Percentiles rank a stretch among this genome's conserved stretches.
These are phyloP conservation scores for Turritopsis rubra DNA, from an alignment of 30 jellyfish, hydroid and myxozoan genomes.

Conservation along the genomic window DNA sequence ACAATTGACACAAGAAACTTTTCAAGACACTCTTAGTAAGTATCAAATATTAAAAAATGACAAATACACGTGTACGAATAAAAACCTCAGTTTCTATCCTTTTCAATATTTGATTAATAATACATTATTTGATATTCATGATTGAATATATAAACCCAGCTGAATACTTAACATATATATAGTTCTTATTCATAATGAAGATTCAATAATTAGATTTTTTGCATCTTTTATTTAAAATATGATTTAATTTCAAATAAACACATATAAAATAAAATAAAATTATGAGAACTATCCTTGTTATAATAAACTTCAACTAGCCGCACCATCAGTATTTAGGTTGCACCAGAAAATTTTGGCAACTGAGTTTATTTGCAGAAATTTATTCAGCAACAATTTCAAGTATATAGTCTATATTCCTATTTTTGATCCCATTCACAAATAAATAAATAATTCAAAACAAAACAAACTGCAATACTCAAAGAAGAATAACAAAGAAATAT, in stretches of 20 bases:
- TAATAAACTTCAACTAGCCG: too few species aligned
- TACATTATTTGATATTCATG: not conserved
- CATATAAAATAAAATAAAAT: too few species aligned
- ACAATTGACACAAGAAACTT: conserved; percentile 50
- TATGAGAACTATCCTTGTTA: too few species aligned
- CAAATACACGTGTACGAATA: not conserved
- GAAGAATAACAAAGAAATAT: too few species aligned
- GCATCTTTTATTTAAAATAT: not conserved
- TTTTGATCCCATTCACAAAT: too few species aligned
- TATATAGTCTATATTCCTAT: too few species aligned
- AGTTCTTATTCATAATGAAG: not conserved
- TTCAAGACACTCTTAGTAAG: conserved; percentile 62
- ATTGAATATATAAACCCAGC: not conserved
- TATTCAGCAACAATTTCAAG: too few species aligned
- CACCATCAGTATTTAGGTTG: too few species aligned
- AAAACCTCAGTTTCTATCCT: not conserved
- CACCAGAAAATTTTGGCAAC: too few species aligned
- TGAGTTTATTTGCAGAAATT: too few species aligned
- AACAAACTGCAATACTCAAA: too few species aligned
- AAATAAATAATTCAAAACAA: too few species aligned
- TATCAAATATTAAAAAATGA: not conserved
- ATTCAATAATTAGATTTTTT: conserved; percentile 15
- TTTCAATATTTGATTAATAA: not conserved
- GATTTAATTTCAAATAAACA: not conserved
- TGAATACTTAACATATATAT: not conserved